These are phyloP conservation scores for Sorex araneus DNA, from an alignment of 2,113 vertebrate species.

Conservation along the genomic window DNA sequence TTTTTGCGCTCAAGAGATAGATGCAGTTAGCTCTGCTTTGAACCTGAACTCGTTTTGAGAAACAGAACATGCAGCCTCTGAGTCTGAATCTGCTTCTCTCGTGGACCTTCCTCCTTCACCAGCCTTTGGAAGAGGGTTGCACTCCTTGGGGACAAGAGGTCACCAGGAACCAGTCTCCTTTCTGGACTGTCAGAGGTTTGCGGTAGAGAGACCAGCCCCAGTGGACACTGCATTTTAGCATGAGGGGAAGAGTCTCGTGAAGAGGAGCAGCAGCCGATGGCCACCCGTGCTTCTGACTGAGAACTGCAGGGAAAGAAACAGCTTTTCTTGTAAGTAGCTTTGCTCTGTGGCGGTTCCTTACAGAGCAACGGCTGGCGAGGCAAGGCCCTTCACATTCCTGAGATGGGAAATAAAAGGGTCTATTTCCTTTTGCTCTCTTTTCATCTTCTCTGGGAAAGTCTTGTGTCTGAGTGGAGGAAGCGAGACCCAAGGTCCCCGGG, in stretches of 20 bases:
- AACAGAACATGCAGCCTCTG: background rate
- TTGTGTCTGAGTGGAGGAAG: no score
- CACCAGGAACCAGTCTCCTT: background rate
- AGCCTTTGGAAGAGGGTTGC: background rate
- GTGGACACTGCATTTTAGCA: no score
- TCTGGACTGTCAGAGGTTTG: background rate
- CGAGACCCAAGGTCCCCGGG: background rate
- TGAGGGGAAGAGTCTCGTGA: no score
- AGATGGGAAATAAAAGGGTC: background rate
- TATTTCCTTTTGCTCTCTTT: conserved; percentile 29
- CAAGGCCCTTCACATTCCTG: background rate
- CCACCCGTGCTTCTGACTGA: background rate
- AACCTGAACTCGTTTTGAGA: no score
- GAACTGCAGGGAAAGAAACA: background rate
- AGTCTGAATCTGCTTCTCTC: background rate
- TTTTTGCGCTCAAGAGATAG: background rate
- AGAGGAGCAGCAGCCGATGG: no score
- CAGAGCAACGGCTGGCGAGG: background rate
- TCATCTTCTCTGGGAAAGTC: background rate
- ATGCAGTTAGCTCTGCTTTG: background rate
- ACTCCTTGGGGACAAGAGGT: background rate
- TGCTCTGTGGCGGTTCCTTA: background rate
- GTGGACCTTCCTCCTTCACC: background rate
- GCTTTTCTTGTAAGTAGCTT: background rate
- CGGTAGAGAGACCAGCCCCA: no score